Percentiles rank a stretch among this genome's conserved stretches.
Evolutionary conservation across 2,113 vertebrate genomes (phyloP).

Genomic region (Otus sunia): DNA sequence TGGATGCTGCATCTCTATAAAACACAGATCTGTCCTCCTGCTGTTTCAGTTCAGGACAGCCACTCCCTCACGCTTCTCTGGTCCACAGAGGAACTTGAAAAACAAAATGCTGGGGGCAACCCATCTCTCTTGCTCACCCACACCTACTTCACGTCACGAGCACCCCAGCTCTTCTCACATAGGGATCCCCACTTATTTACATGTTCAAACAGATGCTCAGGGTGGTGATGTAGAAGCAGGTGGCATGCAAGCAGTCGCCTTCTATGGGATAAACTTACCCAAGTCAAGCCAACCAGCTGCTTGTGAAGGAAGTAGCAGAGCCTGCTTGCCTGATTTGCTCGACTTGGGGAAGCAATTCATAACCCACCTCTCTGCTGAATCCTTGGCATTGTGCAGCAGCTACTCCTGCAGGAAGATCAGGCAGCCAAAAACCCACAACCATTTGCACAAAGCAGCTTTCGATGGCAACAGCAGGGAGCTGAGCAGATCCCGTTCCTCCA

Average conservation of each 20-base stretch:
- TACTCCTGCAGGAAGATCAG: background rate
- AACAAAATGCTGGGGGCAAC: background rate
- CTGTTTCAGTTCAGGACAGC: background rate
- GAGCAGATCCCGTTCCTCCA: background rate
- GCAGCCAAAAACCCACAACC: background rate
- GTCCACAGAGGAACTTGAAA: background rate
- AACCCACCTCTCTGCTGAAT: background rate
- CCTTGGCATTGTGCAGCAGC: background rate
- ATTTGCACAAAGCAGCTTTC: background rate
- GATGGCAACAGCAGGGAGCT: background rate
- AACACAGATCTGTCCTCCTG: background rate
- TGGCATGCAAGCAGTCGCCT: background rate
- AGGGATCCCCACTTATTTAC: background rate
- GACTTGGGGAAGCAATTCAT: background rate
- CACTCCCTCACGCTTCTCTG: background rate
- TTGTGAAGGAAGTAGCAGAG: background rate
- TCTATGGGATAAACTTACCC: background rate
- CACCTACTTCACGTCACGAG: background rate
- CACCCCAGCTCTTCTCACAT: background rate
- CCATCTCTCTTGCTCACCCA: background rate
- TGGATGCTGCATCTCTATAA: background rate
- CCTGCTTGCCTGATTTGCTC: background rate
- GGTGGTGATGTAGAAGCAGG: background rate
- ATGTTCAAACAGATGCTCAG: background rate
- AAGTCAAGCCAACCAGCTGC: background rate